Evolutionary conservation across 37 sponge, comb jelly and placozoan genomes (phyloP).

Genomic region (Ianthella basta): DNA sequence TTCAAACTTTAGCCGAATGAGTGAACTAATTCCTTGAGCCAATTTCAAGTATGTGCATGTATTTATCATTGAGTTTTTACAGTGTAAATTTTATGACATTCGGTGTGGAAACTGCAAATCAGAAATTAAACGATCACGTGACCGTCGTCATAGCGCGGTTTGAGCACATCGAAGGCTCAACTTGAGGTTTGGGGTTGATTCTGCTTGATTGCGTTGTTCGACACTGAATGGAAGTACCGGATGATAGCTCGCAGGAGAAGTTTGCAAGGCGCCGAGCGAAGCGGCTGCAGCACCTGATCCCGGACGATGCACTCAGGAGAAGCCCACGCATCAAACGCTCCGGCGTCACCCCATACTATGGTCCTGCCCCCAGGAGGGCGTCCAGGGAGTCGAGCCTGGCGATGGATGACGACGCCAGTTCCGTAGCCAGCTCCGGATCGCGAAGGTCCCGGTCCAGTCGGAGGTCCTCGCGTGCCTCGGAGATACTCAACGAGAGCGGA

Average conservation of each 20-base stretch:
- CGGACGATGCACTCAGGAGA: slow-evolving; percentile 12
- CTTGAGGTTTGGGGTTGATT: too few relatives aligned
- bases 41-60: too few relatives aligned
- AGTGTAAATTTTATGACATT: slow-evolving; percentile 3
- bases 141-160: slow-evolving; percentile 15
- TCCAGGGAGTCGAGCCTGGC: slow-evolving; percentile 23
- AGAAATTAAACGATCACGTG: slow-evolving; percentile 12
- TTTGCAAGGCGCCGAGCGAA: neutral
- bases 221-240: too few relatives aligned
- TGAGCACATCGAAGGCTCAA: neutral
- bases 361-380: neutral
- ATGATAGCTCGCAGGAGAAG: too few relatives aligned
- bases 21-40: neutral
- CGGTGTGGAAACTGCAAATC: neutral
- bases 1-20: neutral
- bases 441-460: neutral
- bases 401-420: neutral
- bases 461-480: slow-evolving; percentile 23
- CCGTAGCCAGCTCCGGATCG: neutral
- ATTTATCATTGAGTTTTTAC: too few relatives aligned
- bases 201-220: too few relatives aligned
- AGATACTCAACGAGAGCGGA: slow-evolving; percentile 76
- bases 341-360: neutral
- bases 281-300: neutral
- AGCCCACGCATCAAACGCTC: slow-evolving; percentile 15